Evolutionary conservation across 2,888 invertebrate genomes (phyloP), one percentile per base, ranked within the genome.

Genomic region (Chrysotoxum bicinctum): DNA sequence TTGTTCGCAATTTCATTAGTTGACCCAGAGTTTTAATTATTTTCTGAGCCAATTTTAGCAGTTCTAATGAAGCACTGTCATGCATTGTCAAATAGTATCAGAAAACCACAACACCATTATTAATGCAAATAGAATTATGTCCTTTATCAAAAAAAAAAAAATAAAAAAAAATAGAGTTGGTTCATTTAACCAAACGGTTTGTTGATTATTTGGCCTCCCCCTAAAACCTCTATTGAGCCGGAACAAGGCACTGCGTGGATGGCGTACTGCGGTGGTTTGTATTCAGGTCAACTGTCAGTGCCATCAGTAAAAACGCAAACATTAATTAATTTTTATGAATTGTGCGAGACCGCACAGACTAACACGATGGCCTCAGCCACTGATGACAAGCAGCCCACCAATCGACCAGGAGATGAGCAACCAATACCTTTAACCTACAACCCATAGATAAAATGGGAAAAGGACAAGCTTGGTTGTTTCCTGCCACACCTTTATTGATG

Each of bases 321-420:
- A 79, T 83, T 83, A 83, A 83, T 83, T 83, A 83, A 83, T 83
- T 79, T 79, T 74, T 69, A 74, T 74, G 74, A 78, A 83, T 74
- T 56, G 69, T 43, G 40, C 64, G 32, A 56, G 68, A 64, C 74
- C 83, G 32, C 60, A 48, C 54, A 48, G 23, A 40, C 66, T 70
- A 77, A 77, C 72, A 77, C 16, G 43, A 12, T 50, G 62, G 26
- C 50, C 30, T 56, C 62, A 26, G 50, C 40, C 70, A 50, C 48
- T 60, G 81, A 69, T 81, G 76, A 81, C 75, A 75, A 23, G 69
- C 62, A 40, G 2, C 23, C 45, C 45, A 56, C 69, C 70, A 48
- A 50, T 56, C 35, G 37, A 48, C 56, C 72, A 72, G 64, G 54
- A 77, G 19, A 50, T 48, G 48, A 10, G 14, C 50, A 23, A 26